Evolutionary conservation across 1,140 invertebrate species (phyloP).

Genomic region (Agraylea sexmaculata): DNA sequence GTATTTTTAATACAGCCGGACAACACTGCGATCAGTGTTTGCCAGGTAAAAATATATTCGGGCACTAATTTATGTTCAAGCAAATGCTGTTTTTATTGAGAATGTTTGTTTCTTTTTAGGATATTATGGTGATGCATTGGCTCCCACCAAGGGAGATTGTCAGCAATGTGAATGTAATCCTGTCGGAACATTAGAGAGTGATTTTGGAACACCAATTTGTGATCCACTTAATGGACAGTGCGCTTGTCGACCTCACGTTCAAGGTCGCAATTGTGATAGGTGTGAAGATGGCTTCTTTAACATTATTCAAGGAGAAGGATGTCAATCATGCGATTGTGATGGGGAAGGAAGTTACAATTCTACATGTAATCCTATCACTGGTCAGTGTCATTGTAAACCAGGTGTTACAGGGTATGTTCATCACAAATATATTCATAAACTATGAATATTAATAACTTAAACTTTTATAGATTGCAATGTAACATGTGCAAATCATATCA

Average conservation of each 20-base stretch:
- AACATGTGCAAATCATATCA: constrained; percentile 75
- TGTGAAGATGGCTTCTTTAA: constrained; percentile 80
- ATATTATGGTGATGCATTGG: constrained; percentile 80
- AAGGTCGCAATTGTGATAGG: constrained; percentile 77
- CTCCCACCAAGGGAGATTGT: constrained; percentile 79
- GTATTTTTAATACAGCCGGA: constrained; percentile 93
- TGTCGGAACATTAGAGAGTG: constrained; percentile 61
- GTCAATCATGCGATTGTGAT: constrained; percentile 77
- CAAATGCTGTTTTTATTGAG: background rate
- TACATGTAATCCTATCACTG: constrained; percentile 68
- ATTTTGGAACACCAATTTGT: constrained; percentile 60
- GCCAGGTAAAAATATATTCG: constrained; percentile 50
- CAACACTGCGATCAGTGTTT: constrained; percentile 80
- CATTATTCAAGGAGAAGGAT: constrained; percentile 72
- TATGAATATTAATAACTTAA: background rate
- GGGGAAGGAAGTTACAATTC: constrained; percentile 70
- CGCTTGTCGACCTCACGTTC: constrained; percentile 74
- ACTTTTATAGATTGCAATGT: constrained; percentile 47
- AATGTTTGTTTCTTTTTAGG: constrained; percentile 36
- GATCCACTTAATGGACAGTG: constrained; percentile 66
- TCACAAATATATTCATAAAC: background rate
- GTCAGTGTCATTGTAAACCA: constrained; percentile 76
- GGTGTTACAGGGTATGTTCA: constrained; percentile 65
- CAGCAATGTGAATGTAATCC: constrained; percentile 75
- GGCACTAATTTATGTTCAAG: background rate